These are phyloP conservation scores for Champsocephalus esox DNA, from an alignment of 2,797 vertebrate species.

Conservation along the genomic window DNA sequence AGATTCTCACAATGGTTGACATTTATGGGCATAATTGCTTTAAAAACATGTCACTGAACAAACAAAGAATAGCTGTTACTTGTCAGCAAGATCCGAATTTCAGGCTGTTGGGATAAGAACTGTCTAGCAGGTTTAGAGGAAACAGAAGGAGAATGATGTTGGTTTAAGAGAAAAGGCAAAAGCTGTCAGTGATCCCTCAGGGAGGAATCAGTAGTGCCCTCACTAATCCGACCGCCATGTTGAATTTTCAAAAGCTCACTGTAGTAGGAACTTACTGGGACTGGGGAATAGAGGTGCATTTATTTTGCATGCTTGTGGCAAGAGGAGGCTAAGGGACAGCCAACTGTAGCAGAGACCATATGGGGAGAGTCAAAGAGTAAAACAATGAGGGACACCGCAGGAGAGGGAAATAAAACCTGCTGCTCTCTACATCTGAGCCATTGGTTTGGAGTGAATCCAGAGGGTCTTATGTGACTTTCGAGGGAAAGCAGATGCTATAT, in stretches of 20 bases:
- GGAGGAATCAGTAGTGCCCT: conserved; percentile 31
- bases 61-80: conserved; percentile 40
- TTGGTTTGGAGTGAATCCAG: not conserved
- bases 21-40: conserved; percentile 45
- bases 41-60: conserved; percentile 31
- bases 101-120: conserved; percentile 11
- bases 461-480: no score
- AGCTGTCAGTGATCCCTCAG: conserved; percentile 25
- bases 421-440: not conserved
- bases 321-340: not conserved
- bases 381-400: not conserved
- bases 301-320: not conserved
- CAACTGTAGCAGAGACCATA: no score
- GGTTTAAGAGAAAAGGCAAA: conserved; percentile 23
- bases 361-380: not conserved
- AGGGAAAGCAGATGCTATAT: no score
- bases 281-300: not conserved
- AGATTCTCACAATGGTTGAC: conserved; percentile 22
- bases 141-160: conserved; percentile 14
- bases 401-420: not conserved
- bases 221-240: conserved; percentile 26
- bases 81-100: conserved; percentile 20
- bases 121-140: conserved; percentile 20
- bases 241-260: conserved; percentile 27
- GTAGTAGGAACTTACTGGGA: not conserved